phyloP scores from a whole-genome alignment of 2,888 invertebrate genomes.

The Sarcophaga variegata region DNA sequence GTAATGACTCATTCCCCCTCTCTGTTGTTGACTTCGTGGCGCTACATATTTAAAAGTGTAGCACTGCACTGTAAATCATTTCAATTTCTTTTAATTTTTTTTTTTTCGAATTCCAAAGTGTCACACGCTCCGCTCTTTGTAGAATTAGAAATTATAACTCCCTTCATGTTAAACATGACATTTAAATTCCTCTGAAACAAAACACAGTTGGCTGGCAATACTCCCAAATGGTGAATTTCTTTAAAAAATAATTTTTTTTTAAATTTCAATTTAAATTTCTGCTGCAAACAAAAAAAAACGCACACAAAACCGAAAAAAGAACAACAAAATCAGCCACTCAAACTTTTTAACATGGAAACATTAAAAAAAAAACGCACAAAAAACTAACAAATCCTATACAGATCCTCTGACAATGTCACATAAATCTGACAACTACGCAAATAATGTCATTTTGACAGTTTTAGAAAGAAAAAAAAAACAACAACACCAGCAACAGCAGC shows the following conservation, averaged over 20 bases:
- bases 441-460: constrained; percentile 69
- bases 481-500: background rate
- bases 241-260: constrained; percentile 1
- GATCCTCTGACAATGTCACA: constrained; percentile 69
- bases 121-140: background rate
- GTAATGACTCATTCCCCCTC: too few species aligned
- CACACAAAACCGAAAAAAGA: background rate
- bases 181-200: constrained; percentile 51
- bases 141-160: constrained; percentile 41
- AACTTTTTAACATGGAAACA: background rate
- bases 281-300: background rate
- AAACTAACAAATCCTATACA: constrained; percentile 64
- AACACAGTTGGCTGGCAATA: constrained; percentile 38
- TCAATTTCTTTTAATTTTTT: too few species aligned
- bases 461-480: constrained; percentile 30
- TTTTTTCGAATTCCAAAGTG: background rate
- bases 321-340: background rate
- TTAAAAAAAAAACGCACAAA: constrained; percentile 5
- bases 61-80: too few species aligned
- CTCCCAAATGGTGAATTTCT: constrained; percentile 14
- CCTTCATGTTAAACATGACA: constrained; percentile 67
- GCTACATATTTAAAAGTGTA: too few species aligned
- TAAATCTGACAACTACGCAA: constrained; percentile 74
- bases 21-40: too few species aligned
- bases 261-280: constrained; percentile 35